Conservation (phyloP, 2,797 vertebrate genomes). For the Enteromius fasciolatus region DNA sequence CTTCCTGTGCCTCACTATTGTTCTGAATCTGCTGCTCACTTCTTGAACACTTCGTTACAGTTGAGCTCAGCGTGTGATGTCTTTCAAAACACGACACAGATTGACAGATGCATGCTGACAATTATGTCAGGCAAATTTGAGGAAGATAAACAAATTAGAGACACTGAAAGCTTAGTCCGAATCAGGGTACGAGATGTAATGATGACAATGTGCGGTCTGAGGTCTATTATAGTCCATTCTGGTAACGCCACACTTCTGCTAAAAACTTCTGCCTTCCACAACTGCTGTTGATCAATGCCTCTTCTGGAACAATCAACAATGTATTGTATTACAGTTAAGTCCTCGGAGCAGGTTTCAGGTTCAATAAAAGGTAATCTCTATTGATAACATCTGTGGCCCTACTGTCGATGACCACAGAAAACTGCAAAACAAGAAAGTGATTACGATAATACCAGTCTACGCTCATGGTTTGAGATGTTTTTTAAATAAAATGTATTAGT, state of each 20-base stretch:
- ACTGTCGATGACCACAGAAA: neutral
- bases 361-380: neutral
- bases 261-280: slow-evolving; percentile 15
- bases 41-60: slow-evolving; percentile 32
- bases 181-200: neutral
- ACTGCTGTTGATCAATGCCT: neutral
- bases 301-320: neutral
- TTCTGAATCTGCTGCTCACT: slow-evolving; percentile 54
- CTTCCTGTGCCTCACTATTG: slow-evolving; percentile 73
- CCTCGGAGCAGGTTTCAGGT: neutral
- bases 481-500: neutral
- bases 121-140: neutral
- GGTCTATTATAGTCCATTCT: neutral
- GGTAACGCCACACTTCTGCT: neutral
- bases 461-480: neutral
- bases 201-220: neutral
- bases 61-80: neutral
- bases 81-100: neutral
- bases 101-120: neutral
- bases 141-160: neutral
- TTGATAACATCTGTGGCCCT: neutral
- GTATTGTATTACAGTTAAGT: neutral
- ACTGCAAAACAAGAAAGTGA: neutral
- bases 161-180: too few species aligned
- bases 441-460: too few species aligned